Base-by-base conservation (phyloP, 2,113 vertebrate species). In the Rousettus leschenaultii region DNA sequence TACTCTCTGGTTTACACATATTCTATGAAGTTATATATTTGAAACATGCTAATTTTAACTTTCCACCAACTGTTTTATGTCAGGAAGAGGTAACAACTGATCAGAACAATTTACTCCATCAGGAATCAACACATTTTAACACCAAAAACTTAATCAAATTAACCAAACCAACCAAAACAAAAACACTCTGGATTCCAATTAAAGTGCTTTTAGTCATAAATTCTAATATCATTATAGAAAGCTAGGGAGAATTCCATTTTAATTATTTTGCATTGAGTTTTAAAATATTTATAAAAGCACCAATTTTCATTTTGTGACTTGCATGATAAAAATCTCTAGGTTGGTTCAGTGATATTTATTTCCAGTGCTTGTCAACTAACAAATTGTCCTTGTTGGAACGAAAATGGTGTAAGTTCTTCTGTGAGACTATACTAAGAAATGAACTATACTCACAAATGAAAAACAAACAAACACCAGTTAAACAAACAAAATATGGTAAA, bases 401-500 rank as follows among this genome's bases (percentile, higher is more conserved):
- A 96, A 93, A 86, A 78, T 73, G 57, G 65, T 94, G 18, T 84
- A 53, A 10, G 6, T 83, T 75, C 40, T 94, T 95, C 53, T 95
- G 83, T 87, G 43, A 94, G 93, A 95, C 95, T 88, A 97, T 84
- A 89, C 95, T 45, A 95, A 86, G 63, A 93, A 71, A 97, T 89
- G 74, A 95, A 35, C 35, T 98, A 95, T 86, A 97, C 57, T 70
- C 77, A 2, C 93, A 93, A 90, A 89, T 92, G 86, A 95, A 43
- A 91, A 97, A 96, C 75, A 66, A 35, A 78, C 45, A 51, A 45
- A 21, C 48, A 92, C 80, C 45, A 95, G 80, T 84, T 92, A 95
- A 97, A 84, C 86, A 97, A 97, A 97, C 0, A 33, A 33, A 95
- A 91, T 87, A 97, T 73, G 51, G 70, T 8, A 94, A 94, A 93